These are phyloP conservation scores for Temnopleurus reevesii DNA, from an alignment of 53 echinoderm and acorn worm genomes.

Conservation along the genomic window DNA sequence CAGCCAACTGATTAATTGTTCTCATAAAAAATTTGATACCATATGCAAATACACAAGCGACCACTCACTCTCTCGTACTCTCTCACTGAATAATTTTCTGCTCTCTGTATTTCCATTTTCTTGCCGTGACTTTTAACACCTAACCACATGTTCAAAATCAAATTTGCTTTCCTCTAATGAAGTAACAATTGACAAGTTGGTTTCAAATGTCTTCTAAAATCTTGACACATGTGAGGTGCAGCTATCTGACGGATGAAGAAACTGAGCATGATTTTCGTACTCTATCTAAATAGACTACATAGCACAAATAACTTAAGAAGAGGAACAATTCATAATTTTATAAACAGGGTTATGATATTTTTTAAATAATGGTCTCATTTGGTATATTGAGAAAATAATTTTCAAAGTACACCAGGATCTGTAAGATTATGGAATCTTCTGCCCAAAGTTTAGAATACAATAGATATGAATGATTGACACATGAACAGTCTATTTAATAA, in stretches of 20 bases:
- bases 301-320: too few species aligned
- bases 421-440: neutral
- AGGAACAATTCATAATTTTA: too few species aligned
- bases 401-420: too few species aligned
- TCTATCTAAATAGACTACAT: neutral
- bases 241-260: neutral
- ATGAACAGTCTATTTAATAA: neutral
- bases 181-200: neutral
- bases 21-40: slow-evolving; percentile 41
- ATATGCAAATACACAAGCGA: slow-evolving; percentile 35
- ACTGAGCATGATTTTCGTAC: neutral
- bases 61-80: neutral
- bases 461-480: neutral
- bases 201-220: neutral
- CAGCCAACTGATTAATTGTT: slow-evolving; percentile 53
- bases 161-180: neutral
- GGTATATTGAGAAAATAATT: too few species aligned
- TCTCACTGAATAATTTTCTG: neutral
- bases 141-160: neutral
- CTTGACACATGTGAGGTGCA: neutral
- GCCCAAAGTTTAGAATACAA: neutral
- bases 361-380: too few species aligned
- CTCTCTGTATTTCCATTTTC: neutral
- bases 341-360: too few species aligned
- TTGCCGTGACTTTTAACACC: neutral